phyloP scores from a whole-genome alignment of 2,797 vertebrate genomes.

The Silurus lanzhouensis region DNA sequence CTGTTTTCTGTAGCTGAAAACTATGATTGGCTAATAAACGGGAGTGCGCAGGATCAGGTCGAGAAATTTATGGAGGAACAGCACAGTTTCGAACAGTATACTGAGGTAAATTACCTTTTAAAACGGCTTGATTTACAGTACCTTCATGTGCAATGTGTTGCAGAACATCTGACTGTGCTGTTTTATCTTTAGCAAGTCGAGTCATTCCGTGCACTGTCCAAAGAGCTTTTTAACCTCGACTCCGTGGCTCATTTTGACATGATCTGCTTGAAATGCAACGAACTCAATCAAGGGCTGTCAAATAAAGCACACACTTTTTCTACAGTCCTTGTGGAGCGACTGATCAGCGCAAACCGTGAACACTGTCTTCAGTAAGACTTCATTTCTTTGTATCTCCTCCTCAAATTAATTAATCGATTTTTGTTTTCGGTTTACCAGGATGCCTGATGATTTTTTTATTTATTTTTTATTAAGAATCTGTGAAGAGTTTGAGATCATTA shows the following conservation, averaged over 20 bases:
- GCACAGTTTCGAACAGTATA: conserved; percentile 87
- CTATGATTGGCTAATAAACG: conserved; percentile 91
- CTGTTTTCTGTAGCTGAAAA: conserved; percentile 75
- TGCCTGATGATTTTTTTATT: too few relatives aligned
- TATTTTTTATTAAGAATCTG: conserved; percentile 81
- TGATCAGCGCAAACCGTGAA: conserved; percentile 75
- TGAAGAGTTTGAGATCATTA: conserved; percentile 86
- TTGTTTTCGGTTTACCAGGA: neutral
- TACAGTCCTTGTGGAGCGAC: conserved; percentile 76
- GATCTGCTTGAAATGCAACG: conserved; percentile 88
- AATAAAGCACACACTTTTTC: conserved; percentile 79
- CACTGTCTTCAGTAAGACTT: conserved; percentile 81
- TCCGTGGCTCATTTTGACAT: conserved; percentile 81
- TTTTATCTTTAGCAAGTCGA: conserved; percentile 80
- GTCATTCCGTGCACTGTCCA: conserved; percentile 79
- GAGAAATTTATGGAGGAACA: conserved; percentile 80
- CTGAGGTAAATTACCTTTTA: conserved; percentile 71
- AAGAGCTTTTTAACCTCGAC: conserved; percentile 83
- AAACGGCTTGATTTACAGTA: neutral
- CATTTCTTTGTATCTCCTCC: neutral
- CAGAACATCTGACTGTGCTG: neutral
- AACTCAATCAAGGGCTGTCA: conserved; percentile 87
- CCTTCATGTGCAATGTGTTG: neutral
- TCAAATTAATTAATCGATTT: neutral
- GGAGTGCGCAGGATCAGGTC: conserved; percentile 76